phyloP scores from a whole-genome alignment of 2,888 invertebrate genomes.

The Selenia dentaria region DNA sequence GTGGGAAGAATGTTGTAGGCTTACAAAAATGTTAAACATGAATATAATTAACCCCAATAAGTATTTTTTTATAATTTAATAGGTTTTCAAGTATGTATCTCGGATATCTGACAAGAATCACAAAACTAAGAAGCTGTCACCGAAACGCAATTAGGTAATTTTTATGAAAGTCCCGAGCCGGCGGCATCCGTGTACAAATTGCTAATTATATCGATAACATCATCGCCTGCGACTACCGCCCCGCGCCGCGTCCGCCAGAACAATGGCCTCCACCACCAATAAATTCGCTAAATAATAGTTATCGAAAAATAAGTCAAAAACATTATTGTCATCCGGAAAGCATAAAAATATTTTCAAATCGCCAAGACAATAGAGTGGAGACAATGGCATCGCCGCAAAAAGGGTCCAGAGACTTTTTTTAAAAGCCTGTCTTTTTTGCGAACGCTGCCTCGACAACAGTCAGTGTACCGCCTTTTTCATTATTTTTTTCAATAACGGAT shows the following conservation, averaged over 20 bases:
- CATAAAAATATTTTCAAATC: constrained; percentile 82
- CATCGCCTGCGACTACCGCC: constrained; percentile 32
- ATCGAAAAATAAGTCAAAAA: constrained; percentile 79
- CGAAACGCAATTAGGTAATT: constrained; percentile 51
- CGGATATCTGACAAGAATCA: constrained; percentile 47
- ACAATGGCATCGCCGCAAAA: constrained; percentile 79
- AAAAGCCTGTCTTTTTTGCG: constrained; percentile 72
- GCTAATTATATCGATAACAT: constrained; percentile 58
- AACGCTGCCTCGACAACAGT: constrained; percentile 71
- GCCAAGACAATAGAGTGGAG: constrained; percentile 77
- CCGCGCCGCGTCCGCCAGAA: constrained; percentile 44
- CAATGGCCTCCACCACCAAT: constrained; percentile 59
- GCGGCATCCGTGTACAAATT: constrained; percentile 67
- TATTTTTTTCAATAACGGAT: constrained; percentile 74
- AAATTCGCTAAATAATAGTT: constrained; percentile 82
- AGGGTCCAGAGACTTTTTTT: constrained; percentile 64
- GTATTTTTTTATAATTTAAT: no score
- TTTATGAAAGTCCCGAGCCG: constrained; percentile 39
- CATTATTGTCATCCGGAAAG: constrained; percentile 80
- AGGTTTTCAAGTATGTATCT: no score
- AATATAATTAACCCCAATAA: no score
- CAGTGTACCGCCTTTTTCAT: constrained; percentile 67
- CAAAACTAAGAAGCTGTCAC: constrained; percentile 53
- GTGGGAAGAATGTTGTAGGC: no score
- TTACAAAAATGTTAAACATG: no score